Evolutionary conservation across 1,140 invertebrate genomes (phyloP), one percentile per base, ranked within the genome.

Genomic region (Drosophila cardini): DNA sequence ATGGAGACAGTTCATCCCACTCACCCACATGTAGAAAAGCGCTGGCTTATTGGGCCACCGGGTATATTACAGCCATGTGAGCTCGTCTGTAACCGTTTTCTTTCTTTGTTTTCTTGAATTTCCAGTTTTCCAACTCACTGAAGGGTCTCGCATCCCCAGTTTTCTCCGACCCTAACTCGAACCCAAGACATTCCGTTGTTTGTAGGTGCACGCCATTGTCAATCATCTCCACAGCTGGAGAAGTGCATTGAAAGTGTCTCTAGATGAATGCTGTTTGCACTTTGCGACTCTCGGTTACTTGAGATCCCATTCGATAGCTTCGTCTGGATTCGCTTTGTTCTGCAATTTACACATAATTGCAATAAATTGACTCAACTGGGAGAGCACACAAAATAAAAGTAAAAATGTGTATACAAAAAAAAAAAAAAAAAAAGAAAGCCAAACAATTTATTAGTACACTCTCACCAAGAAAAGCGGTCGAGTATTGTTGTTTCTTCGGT

Each of bases 281-380:
- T 48, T 26, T 63, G 36, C 32, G 4, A 13, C 30, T 18, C 48
- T 58, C 68, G 60, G 61, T 36, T 30, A 67, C 58, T 60, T 53
- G 58, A 76, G 63, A 76, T 74, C 65, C 50, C 30, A 55, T 30
- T 40, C 34, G 55, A 56, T 56, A 64, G 32, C 53, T 34, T 8
- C 46, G 63, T 62, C 82, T 79, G 69, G 63, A 72, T 53, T 68
- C 69, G 76, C 83, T 83, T 87, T 87, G 83, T 87, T 79, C 80
- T 76, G 80, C 72, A 87, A 87, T 87, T 87, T 87, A 83, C 83
- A 87, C 83, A 83, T 87, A 87, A 87, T 89, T 87, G 83, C 84
- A 80, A 89, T 87, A 87, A 87, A 87, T 87, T 87, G 79, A 80
- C 65, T 83, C 3, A 40, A 13, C n/a, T 40, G 38, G 8, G 18